These are phyloP conservation scores for Papilio gigon DNA, from an alignment of 2,888 invertebrate species.

Conservation along the genomic window DNA sequence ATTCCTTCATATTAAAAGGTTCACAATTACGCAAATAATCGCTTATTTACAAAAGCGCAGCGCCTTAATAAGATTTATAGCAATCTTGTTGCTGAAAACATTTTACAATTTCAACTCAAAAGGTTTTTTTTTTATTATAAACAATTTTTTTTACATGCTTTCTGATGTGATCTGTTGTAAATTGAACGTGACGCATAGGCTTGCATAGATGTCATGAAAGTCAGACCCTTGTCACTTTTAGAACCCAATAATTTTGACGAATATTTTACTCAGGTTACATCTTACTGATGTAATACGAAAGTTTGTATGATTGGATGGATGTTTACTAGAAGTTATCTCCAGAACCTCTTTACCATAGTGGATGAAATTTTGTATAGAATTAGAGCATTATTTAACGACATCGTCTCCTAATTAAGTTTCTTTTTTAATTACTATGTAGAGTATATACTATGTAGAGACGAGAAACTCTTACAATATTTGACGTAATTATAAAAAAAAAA, in stretches of 20 bases:
- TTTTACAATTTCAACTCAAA: neutral
- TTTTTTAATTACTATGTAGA: too few relatives aligned
- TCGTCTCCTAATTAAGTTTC: too few relatives aligned
- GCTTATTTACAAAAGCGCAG: neutral
- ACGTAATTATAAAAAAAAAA: too few relatives aligned
- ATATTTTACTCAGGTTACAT: too few relatives aligned
- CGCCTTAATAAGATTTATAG: neutral
- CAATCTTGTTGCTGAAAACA: slow-evolving; percentile 5
- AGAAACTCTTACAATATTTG: too few relatives aligned
- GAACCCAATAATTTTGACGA: neutral
- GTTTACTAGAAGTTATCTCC: too few relatives aligned
- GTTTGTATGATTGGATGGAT: too few relatives aligned
- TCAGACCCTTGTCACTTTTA: slow-evolving; percentile 3
- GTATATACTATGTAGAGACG: too few relatives aligned
- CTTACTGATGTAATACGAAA: too few relatives aligned
- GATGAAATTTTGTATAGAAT: too few relatives aligned
- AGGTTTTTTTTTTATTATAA: slow-evolving; percentile 10
- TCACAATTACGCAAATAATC: neutral
- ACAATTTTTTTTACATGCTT: neutral
- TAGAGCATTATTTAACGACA: too few relatives aligned
- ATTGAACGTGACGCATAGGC: neutral
- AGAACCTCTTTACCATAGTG: too few relatives aligned
- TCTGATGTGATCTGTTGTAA: neutral
- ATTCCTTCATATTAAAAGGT: neutral
- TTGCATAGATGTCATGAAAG: neutral